Base-by-base conservation (phyloP, 2,888 invertebrate species). In the Actias luna region DNA sequence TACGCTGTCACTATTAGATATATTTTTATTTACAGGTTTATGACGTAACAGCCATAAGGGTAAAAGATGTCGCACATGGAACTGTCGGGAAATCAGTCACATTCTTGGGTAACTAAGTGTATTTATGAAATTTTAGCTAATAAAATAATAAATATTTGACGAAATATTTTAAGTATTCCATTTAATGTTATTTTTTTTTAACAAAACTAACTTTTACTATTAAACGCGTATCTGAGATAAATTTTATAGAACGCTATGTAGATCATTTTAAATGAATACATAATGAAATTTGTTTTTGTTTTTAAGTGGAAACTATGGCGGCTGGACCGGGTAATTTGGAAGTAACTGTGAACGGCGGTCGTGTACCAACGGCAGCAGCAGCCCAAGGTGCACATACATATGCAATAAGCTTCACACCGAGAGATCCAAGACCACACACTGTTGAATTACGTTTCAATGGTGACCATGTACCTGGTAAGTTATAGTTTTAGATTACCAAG, bases 271-370 rank as follows among this genome's bases (percentile, higher is more conserved):
- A n/a, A n/a, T n/a, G n/a, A n/a, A n/a, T n/a, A n/a, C n/a, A n/a
- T n/a, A n/a, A n/a, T n/a, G n/a, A n/a, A n/a, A n/a, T n/a, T n/a
- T n/a, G n/a, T n/a, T n/a, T n/a, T n/a, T n/a, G n/a, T n/a, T n/a
- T n/a, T n/a, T n/a, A 79, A 97, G 98, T 99, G 83, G 99, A 99
- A 89, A 99, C 99, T 16, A 98, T 98, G 81, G 98, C 98, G 86
- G 99, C 99, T 5, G 99, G 99, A 22, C 98, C 99, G 0, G 99
- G 99, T 27, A 99, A 99, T 88, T 93, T 99, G 55, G 99, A 99
- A 88, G 99, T 99, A 65, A 98, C 99, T 0, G 99, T 99, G 33
- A 99, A 99, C 81, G 98, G 99, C 8, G 99, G 99, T 0, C 95
- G 98, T 66, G 99, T 99, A 36, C 98, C 99, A 0, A 99, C 99